These are phyloP conservation scores for Lasiommata megera DNA, from an alignment of 2,888 invertebrate species.

Conservation along the genomic window DNA sequence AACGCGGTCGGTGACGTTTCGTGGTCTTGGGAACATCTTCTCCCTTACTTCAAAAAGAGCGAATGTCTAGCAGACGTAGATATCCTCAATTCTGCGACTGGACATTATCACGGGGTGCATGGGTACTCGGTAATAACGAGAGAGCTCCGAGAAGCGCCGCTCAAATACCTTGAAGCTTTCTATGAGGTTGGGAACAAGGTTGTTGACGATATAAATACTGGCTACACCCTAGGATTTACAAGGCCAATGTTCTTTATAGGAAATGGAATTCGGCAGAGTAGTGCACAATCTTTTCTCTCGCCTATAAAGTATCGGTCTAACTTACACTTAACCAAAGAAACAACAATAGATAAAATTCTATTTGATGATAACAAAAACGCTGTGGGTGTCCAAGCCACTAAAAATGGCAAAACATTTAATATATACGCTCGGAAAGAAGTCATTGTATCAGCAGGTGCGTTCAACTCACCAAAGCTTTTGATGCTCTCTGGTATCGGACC, in stretches of 20 bases:
- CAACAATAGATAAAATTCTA: slow-evolving; percentile 67
- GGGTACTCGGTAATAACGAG: slow-evolving; percentile 61
- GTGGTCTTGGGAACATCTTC: slow-evolving; percentile 75
- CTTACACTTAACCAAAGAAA: slow-evolving; percentile 59
- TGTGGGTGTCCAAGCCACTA: slow-evolving; percentile 56
- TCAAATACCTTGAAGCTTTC: slow-evolving; percentile 51
- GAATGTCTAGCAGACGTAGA: slow-evolving; percentile 50
- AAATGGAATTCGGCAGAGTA: slow-evolving; percentile 62
- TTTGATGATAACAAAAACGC: slow-evolving; percentile 62
- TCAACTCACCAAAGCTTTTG: slow-evolving; percentile 69
- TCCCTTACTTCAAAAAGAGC: slow-evolving; percentile 69
- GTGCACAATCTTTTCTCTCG: slow-evolving; percentile 69
- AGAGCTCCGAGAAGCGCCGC: slow-evolving; percentile 30
- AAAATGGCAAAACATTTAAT: slow-evolving; percentile 39
- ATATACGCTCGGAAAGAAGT: slow-evolving; percentile 60
- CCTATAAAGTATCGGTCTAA: slow-evolving; percentile 46
- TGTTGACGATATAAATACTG: slow-evolving; percentile 54
- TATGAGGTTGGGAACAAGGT: slow-evolving; percentile 58
- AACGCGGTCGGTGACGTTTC: slow-evolving; percentile 56
- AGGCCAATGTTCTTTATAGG: slow-evolving; percentile 64
- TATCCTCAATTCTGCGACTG: slow-evolving; percentile 31
- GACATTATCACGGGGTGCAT: slow-evolving; percentile 49
- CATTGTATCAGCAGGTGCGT: slow-evolving; percentile 64
- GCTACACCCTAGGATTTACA: slow-evolving; percentile 61
- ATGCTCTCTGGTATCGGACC: slow-evolving; percentile 76